These are phyloP conservation scores for Epicauta chinensis DNA, from an alignment of 1,140 invertebrate genomes.

Conservation along the genomic window DNA sequence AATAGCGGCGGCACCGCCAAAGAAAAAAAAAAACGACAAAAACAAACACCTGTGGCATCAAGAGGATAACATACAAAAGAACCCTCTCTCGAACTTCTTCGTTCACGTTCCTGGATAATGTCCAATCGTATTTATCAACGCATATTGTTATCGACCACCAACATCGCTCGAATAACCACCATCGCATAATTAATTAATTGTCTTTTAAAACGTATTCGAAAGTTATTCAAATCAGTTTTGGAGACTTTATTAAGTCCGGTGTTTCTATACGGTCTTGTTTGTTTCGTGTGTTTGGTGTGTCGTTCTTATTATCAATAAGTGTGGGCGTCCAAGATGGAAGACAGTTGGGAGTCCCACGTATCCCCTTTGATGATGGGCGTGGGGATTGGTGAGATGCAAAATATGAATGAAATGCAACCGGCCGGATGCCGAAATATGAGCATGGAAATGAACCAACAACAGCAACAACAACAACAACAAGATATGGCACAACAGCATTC, in stretches of 20 bases:
- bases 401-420: conserved; percentile 29
- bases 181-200: conserved; percentile 17
- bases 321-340: conserved; percentile 38
- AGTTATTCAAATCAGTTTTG: conserved; percentile 10
- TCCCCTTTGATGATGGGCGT: conserved; percentile 42
- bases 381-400: conserved; percentile 34
- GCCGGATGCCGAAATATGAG: conserved; percentile 21
- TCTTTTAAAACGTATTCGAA: conserved; percentile 7
- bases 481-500: conserved; percentile 17
- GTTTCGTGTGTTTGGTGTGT: not conserved
- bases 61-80: conserved; percentile 4
- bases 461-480: conserved; percentile 23
- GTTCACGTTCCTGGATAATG: conserved; percentile 4
- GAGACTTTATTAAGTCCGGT: not conserved
- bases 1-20: not conserved
- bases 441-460: conserved; percentile 21
- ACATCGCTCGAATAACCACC: conserved; percentile 1
- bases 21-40: conserved; percentile 7
- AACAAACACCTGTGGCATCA: conserved; percentile 28
- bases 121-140: not conserved
- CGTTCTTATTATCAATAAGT: conserved; percentile 13
- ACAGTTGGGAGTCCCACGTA: conserved; percentile 41
- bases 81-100: not conserved
- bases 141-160: conserved; percentile 14
- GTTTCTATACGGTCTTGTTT: not conserved